Percentiles rank a stretch among this genome's conserved stretches.
Evolutionary conservation across 2,113 vertebrate genomes (phyloP).

Genomic region (Suncus etruscus): DNA sequence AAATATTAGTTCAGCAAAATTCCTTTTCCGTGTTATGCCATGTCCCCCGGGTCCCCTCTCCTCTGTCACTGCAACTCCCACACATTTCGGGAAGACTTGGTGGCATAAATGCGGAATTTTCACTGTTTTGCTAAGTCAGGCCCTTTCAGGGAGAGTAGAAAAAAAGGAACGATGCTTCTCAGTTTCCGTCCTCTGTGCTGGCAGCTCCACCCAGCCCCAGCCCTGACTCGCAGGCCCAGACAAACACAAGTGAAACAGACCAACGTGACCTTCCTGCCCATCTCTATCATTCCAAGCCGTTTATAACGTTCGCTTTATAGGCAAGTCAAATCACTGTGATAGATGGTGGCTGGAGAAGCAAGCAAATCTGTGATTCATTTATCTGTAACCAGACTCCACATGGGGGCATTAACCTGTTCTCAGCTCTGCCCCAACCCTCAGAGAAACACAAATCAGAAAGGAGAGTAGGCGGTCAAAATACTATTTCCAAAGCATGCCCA

Average conservation of each 20-base stretch:
- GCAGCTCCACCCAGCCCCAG: not conserved
- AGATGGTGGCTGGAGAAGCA: not conserved
- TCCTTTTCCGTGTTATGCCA: not conserved
- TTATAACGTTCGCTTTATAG: not conserved
- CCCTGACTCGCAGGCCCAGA: not conserved
- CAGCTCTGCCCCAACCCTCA: not conserved
- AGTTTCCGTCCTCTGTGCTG: conserved; percentile 60
- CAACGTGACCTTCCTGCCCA: not conserved
- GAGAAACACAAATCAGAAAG: not conserved
- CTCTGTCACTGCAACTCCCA: not conserved
- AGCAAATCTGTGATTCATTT: not conserved
- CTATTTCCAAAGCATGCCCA: conserved; percentile 31
- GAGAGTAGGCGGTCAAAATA: not conserved
- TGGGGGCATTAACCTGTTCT: not conserved
- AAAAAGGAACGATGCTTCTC: conserved; percentile 60
- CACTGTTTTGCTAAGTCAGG: conserved; percentile 73
- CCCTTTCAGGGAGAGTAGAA: conserved; percentile 15
- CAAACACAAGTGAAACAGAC: not conserved
- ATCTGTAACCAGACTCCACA: not conserved
- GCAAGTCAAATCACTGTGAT: not conserved
- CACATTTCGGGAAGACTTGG: conserved; percentile 16
- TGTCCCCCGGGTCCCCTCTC: conserved; percentile 1
- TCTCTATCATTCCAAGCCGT: not conserved
- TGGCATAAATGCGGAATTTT: not conserved
- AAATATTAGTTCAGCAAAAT: conserved; percentile 61